Percentiles rank a stretch among this genome's conserved stretches.
phyloP scores from a whole-genome alignment of 2,888 invertebrate genomes.

The Hyposoter dolosus region DNA sequence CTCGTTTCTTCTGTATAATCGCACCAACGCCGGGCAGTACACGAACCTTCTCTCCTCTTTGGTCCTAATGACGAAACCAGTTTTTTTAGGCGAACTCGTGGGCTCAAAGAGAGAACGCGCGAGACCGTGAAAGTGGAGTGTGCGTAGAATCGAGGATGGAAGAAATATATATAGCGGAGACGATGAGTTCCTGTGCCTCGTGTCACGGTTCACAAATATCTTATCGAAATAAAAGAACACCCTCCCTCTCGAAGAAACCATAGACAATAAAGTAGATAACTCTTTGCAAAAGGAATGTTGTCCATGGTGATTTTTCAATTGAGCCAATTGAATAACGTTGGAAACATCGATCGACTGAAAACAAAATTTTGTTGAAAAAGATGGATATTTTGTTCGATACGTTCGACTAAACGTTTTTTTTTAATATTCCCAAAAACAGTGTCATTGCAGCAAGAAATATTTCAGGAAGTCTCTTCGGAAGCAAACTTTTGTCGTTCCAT shows the following conservation, averaged over 20 bases:
- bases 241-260: not conserved
- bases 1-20: constrained; percentile 1
- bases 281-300: not conserved
- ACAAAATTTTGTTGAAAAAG: no score
- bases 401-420: no score
- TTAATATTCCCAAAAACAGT: no score
- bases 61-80: constrained; percentile 79
- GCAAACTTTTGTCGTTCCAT: no score
- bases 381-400: no score
- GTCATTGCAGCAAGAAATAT: no score
- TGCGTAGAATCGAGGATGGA: constrained; percentile 44
- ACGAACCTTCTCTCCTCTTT: constrained; percentile 34
- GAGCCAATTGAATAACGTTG: not conserved
- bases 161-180: not conserved
- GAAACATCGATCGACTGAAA: not conserved
- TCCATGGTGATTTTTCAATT: not conserved
- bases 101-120: constrained; percentile 51
- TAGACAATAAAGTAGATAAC: not conserved
- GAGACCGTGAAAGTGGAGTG: constrained; percentile 66
- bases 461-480: no score
- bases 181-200: constrained; percentile 13
- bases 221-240: constrained; percentile 1
- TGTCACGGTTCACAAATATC: constrained; percentile 9
- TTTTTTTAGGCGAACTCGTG: constrained; percentile 73
- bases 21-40: constrained; percentile 11